These are phyloP conservation scores for Entosphenus tridentatus DNA, from an alignment of 2,113 vertebrate genomes.

Conservation along the genomic window DNA sequence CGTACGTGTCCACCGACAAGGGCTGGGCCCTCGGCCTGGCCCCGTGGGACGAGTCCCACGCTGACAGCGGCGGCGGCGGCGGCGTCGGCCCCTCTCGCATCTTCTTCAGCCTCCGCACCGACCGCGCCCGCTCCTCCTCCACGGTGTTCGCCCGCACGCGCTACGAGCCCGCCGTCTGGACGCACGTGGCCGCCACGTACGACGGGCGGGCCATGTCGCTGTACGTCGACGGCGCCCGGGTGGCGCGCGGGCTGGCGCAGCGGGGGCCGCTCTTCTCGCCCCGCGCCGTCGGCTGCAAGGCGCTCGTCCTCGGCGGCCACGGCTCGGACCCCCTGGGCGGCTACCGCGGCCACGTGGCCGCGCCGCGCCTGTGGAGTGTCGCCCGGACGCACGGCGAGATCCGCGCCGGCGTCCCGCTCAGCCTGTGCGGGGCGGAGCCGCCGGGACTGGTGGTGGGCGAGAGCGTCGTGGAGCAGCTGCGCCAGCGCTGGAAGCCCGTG, in stretches of 20 bases:
- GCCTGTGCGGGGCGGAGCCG: slow-evolving; percentile 31
- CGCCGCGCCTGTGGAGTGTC: slow-evolving; percentile 57
- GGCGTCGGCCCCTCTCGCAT: slow-evolving; percentile 81
- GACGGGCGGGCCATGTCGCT: slow-evolving; percentile 67
- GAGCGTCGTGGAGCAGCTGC: slow-evolving; percentile 56
- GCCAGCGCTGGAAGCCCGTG: slow-evolving; percentile 37
- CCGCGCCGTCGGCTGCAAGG: slow-evolving; percentile 79
- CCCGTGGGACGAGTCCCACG: slow-evolving; percentile 18
- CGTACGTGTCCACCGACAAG: slow-evolving; percentile 79
- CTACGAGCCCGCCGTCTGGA: slow-evolving; percentile 73
- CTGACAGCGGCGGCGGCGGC: slow-evolving; percentile 61
- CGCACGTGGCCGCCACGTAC: slow-evolving; percentile 60
- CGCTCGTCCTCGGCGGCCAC: slow-evolving; percentile 77
- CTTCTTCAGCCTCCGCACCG: slow-evolving; percentile 94
- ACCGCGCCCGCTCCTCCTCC: slow-evolving; percentile 75
- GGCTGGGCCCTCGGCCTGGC: slow-evolving; percentile 87
- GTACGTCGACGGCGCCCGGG: slow-evolving; percentile 78
- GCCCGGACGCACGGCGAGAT: slow-evolving; percentile 61
- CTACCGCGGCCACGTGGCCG: slow-evolving; percentile 60
- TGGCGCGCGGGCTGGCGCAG: slow-evolving; percentile 62
- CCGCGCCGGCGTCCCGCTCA: slow-evolving; percentile 43
- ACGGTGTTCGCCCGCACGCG: slow-evolving; percentile 51
- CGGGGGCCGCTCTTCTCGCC: slow-evolving; percentile 76
- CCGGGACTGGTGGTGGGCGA: slow-evolving; percentile 71
- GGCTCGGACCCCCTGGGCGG: slow-evolving; percentile 48